Percentiles rank a stretch among this genome's conserved stretches.
Conservation (phyloP, 2,888 invertebrate genomes). For the Sarcophaga carnaria region DNA sequence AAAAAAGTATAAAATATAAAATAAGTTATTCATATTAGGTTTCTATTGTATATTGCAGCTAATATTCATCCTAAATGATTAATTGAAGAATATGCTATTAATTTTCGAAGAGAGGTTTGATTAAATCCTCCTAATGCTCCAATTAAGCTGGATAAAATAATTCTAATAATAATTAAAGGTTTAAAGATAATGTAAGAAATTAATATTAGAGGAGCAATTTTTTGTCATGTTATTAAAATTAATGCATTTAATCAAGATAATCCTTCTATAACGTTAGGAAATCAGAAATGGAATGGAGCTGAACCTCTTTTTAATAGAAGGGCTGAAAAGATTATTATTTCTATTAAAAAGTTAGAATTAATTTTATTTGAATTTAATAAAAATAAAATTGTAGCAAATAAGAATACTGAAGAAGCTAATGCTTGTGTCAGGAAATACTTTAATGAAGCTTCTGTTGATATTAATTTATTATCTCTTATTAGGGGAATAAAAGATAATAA, state of each 20-base stretch:
- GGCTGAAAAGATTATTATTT: conserved; percentile 80
- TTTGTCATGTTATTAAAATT: conserved; percentile 86
- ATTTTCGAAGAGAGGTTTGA: conserved; percentile 84
- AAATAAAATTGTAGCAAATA: conserved; percentile 81
- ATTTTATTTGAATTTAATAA: conserved; percentile 76
- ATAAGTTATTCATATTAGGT: conserved; percentile 83
- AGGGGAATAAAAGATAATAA: conserved; percentile 85
- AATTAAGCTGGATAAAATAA: conserved; percentile 82
- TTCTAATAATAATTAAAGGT: conserved; percentile 81
- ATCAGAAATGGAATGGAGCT: conserved; percentile 85
- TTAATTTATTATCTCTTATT: conserved; percentile 83
- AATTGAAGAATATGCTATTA: conserved; percentile 86
- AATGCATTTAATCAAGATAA: conserved; percentile 84
- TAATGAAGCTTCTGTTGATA: conserved; percentile 83
- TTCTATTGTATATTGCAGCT: conserved; percentile 81
- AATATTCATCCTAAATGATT: conserved; percentile 85
- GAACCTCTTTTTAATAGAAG: conserved; percentile 84
- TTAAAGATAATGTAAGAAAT: conserved; percentile 82
- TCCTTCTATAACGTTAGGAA: conserved; percentile 84
- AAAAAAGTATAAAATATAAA: conserved; percentile 82
- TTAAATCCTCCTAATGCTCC: conserved; percentile 83
- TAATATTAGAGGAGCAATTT: conserved; percentile 85
- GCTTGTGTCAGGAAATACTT: conserved; percentile 85
- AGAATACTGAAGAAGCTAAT: conserved; percentile 83
- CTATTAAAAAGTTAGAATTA: conserved; percentile 73